A percentile compares a stretch with the other conserved stretches of the same genome.
These are phyloP conservation scores for Microtus pennsylvanicus DNA, from an alignment of 2,113 vertebrate species.

Conservation along the genomic window DNA sequence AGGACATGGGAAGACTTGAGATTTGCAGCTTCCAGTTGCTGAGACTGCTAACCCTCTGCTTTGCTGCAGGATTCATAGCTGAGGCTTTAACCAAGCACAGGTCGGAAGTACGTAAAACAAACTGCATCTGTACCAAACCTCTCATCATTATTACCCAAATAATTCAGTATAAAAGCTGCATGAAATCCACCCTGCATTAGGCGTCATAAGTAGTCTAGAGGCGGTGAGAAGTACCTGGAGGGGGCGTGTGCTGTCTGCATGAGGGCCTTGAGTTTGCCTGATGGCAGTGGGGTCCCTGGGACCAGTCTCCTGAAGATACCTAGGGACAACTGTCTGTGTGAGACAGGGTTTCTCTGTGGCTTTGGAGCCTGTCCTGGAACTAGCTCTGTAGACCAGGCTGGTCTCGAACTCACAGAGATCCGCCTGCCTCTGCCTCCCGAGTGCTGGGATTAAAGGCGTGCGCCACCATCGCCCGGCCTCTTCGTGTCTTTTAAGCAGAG, in stretches of 20 bases:
- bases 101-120: not conserved
- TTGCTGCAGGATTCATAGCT: not conserved
- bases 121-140: not conserved
- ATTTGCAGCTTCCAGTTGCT: not conserved
- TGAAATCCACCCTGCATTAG: not conserved
- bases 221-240: not conserved
- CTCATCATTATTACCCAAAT: not conserved
- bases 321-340: not conserved
- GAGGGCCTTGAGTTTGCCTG: not conserved
- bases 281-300: not conserved
- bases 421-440: too few species aligned
- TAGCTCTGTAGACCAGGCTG: too few species aligned
- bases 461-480: not conserved
- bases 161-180: not conserved
- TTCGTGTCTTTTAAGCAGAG: conserved; percentile 67
- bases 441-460: too few species aligned
- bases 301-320: not conserved
- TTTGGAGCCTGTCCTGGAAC: too few species aligned
- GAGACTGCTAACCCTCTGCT: not conserved
- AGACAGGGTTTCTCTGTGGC: not conserved
- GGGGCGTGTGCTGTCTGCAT: not conserved
- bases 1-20: conserved; percentile 27
- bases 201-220: not conserved
- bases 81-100: not conserved
- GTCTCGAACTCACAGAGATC: too few species aligned